Base-by-base conservation (phyloP, 2,113 vertebrate species). In the Willisornis vidua region DNA sequence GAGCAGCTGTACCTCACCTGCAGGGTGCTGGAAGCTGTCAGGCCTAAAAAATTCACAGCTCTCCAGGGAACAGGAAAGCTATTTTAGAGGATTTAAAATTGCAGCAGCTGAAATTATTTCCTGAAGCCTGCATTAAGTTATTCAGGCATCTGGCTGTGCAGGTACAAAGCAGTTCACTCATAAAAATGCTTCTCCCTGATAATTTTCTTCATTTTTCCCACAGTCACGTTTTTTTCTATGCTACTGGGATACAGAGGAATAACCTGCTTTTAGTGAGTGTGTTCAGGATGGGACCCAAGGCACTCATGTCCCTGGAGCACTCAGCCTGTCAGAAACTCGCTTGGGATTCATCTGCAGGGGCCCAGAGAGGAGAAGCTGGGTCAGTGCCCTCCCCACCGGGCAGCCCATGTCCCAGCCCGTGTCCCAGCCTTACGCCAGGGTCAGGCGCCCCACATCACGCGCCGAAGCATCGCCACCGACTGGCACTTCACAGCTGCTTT, bases 401-500 rank as follows among this genome's bases (percentile, higher is more conserved):
- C 75, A 41, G 23, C 49, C 72, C 6, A 0, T 43, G 81, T 65
- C 71, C 35, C 68, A 37, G 52, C n/a, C 84, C 8, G 0, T 43
- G 85, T 65, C 81, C 41, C 80, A 68, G 87, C 84, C 84, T 65
- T 25, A 68, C 1, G 2, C 59, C 85, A 55, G 67, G 65, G 84
- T 90, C 93, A 93, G 91, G 95, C 61, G 61, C 65, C 83, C 71
- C 33, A 1, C 89, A 96, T 95, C 96, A 94, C 61, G 86, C 66
- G 81, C 90, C 6, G 2, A 45, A 74, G 92, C 94, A 77, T 90
- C 72, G 10, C 85, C 82, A 66, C 88, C 15, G 28, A 55, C 96
- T 95, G 94, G 90, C 90, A 96, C 90, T 76, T 79, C 58, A 14
- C 93, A 96, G 84, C 91, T 96, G 95, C 96, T 96, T 92, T 93